Conservation (phyloP, 2,888 invertebrate genomes). For the Tenthredo distinguenda region DNA sequence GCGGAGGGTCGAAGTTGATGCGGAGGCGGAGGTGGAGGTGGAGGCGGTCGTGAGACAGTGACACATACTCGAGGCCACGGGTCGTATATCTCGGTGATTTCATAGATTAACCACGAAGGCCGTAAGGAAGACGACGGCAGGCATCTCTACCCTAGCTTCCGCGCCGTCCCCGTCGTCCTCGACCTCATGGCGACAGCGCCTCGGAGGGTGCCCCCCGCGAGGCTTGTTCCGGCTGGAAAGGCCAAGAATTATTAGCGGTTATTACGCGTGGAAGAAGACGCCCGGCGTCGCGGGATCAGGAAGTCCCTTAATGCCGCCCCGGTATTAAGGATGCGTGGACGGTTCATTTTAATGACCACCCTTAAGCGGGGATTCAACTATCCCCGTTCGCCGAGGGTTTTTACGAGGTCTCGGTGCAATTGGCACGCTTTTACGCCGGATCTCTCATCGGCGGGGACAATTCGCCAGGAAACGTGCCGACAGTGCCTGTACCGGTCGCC, state of each 20-base stretch:
- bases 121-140: slow-evolving; percentile 8
- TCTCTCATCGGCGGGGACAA: neutral
- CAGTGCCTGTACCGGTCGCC: neutral
- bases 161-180: slow-evolving; percentile 22
- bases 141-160: slow-evolving; percentile 44
- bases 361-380: neutral
- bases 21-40: neutral
- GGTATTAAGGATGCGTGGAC: slow-evolving; percentile 63
- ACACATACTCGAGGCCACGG: slow-evolving; percentile 45
- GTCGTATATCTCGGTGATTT: slow-evolving; percentile 47
- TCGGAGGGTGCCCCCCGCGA: slow-evolving; percentile 39
- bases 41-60: slow-evolving; percentile 44
- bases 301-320: slow-evolving; percentile 57
- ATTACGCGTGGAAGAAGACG: slow-evolving; percentile 63
- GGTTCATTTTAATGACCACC: slow-evolving; percentile 60
- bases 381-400: neutral
- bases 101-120: slow-evolving; percentile 48
- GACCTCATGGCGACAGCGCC: slow-evolving; percentile 35
- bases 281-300: slow-evolving; percentile 54
- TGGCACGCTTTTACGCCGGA: slow-evolving; percentile 34
- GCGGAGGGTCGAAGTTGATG: slow-evolving; percentile 3
- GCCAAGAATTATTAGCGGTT: slow-evolving; percentile 69
- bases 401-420: slow-evolving; percentile 13
- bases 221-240: slow-evolving; percentile 54
- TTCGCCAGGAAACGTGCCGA: neutral